Base-by-base conservation (phyloP, 2,113 vertebrate genomes). In the Salvator merianae region DNA sequence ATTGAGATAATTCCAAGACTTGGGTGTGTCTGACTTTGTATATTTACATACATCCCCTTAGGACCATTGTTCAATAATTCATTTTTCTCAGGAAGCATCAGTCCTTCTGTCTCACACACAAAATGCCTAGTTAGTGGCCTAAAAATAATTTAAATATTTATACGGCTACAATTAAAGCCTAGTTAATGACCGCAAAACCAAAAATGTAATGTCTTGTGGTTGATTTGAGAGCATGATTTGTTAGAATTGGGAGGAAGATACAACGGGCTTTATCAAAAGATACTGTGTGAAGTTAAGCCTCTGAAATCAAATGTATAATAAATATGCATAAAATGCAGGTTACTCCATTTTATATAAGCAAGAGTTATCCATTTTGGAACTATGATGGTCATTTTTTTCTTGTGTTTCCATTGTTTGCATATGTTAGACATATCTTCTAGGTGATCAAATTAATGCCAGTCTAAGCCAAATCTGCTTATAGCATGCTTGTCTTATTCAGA, bases 1-100 rank as follows among this genome's bases (percentile, higher is more conserved):
- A 74, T 30, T 66, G 43, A 81, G 47, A 32, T 81, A 79, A 0
- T 81, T 90, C 82, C 73, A 14, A 82, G 34, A 47, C n/a, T n/a
- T 40, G 59, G 73, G 36, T 85, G 76, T 70, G 79, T 88, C 71
- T 87, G 74, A 50, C 76, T 83, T 92, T 55, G 66, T 91, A 62
- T 80, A 81, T 78, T 62, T 77, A 77, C 76, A 84, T n/a, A 68
- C 28, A 76, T 4, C 32, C 24, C 30, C 14, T 68, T 53, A 81
- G 66, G n/a, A 71, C 66, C n/a, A 53, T 18, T 53, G 43, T 47
- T 70, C 70, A 47, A 22, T 55, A 55, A 53, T 53, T 43, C 53
- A 22, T 69, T 80, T 20, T 68, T 50, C 69, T 80, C 65, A 53
- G 43, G 65, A 5, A 69, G 10, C 4, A 38, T 50, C 43, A 13